phyloP scores from a whole-genome alignment of 2,888 invertebrate genomes.

The Phortica okadai region DNA sequence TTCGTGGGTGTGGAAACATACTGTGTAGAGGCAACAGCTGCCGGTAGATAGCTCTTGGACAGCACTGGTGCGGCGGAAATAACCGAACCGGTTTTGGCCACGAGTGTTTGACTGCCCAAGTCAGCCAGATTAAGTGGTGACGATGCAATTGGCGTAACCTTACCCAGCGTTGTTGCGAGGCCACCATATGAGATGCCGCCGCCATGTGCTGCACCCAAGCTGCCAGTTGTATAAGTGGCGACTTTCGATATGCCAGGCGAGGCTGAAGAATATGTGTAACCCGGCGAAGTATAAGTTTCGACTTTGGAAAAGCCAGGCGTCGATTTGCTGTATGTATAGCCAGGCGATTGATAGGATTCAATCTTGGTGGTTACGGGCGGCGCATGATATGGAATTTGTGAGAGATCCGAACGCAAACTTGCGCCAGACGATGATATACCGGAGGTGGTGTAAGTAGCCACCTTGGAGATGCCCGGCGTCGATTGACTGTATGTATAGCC shows the following conservation, averaged over 20 bases:
- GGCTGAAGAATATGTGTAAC: slow-evolving; percentile 55
- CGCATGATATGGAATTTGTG: slow-evolving; percentile 53
- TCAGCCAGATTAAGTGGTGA: slow-evolving; percentile 46
- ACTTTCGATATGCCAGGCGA: slow-evolving; percentile 60
- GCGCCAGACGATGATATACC: slow-evolving; percentile 39
- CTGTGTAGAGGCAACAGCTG: slow-evolving; percentile 43
- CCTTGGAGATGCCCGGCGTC: slow-evolving; percentile 60
- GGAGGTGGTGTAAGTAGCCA: slow-evolving; percentile 58
- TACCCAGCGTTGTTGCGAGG: slow-evolving; percentile 50
- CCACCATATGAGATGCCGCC: slow-evolving; percentile 52
- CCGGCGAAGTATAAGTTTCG: slow-evolving; percentile 63
- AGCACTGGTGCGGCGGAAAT: slow-evolving; percentile 61
- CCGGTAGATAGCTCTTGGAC: slow-evolving; percentile 60
- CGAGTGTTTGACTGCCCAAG: slow-evolving; percentile 53
- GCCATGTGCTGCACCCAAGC: neutral
- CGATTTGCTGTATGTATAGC: slow-evolving; percentile 76
- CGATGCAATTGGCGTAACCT: slow-evolving; percentile 52
- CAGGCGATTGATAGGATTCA: slow-evolving; percentile 73
- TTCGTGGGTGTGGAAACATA: slow-evolving; percentile 54
- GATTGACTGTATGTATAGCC: slow-evolving; percentile 66
- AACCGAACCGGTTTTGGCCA: slow-evolving; percentile 47
- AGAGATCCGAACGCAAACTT: slow-evolving; percentile 38
- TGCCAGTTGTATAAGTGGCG: slow-evolving; percentile 58
- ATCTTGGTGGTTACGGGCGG: slow-evolving; percentile 75
- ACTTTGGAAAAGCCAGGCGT: slow-evolving; percentile 63